Conservation (phyloP, 2,797 vertebrate genomes). For the Lophius americanus region DNA sequence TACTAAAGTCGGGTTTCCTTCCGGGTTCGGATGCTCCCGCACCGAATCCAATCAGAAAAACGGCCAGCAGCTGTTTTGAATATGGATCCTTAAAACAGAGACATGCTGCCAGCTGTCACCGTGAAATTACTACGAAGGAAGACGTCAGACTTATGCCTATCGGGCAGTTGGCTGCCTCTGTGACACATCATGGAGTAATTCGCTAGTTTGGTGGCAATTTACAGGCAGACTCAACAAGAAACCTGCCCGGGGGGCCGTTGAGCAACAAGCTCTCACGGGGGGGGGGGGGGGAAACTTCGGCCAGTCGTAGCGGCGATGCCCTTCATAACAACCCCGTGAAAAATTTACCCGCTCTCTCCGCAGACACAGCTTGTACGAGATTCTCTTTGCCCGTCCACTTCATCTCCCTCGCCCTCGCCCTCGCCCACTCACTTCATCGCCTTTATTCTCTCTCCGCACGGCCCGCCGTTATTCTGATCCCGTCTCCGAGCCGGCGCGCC, state of each 20-base stretch:
- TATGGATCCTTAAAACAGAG: conserved; percentile 50
- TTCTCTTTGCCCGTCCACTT: conserved; percentile 20
- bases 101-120: conserved; percentile 60
- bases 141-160: conserved; percentile 67
- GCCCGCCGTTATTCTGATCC: conserved; percentile 29
- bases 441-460: conserved; percentile 13
- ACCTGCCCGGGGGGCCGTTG: conserved; percentile 57
- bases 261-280: conserved; percentile 66
- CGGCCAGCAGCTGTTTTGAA: conserved; percentile 57
- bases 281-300: conserved; percentile 56
- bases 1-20: conserved; percentile 9
- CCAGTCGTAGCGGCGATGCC: conserved; percentile 46
- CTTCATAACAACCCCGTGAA: conserved; percentile 64
- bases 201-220: conserved; percentile 78
- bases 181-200: conserved; percentile 77
- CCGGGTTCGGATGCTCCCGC: neutral
- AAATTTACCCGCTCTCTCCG: conserved; percentile 69
- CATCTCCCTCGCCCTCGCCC: conserved; percentile 30
- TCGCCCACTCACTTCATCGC: conserved; percentile 11
- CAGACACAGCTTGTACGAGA: conserved; percentile 45
- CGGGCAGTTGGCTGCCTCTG: conserved; percentile 59
- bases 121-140: conserved; percentile 64
- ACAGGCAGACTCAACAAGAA: conserved; percentile 70
- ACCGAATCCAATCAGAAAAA: conserved; percentile 22
- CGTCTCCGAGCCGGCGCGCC: conserved; percentile 31